Evolutionary conservation across 1,140 invertebrate genomes (phyloP).

Genomic region (Mactra quadrangularis): DNA sequence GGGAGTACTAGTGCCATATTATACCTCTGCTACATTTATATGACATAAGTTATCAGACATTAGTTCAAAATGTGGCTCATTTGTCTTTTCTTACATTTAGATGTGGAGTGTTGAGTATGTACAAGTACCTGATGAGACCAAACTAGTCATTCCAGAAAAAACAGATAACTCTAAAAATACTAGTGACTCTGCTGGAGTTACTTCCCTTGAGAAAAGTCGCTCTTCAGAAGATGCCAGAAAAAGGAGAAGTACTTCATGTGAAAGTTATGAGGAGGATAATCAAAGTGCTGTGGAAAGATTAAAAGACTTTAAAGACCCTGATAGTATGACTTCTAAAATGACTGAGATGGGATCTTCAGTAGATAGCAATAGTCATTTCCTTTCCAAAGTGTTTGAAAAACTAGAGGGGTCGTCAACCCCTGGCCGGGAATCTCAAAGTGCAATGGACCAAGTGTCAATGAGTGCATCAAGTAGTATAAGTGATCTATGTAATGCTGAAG

Average conservation of each 20-base stretch:
- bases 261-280: conserved; percentile 70
- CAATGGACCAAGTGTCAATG: conserved; percentile 63
- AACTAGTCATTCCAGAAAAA: conserved; percentile 61
- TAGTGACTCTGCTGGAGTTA: conserved; percentile 6
- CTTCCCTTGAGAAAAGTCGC: conserved; percentile 45
- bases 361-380: conserved; percentile 75
- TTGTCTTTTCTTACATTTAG: conserved; percentile 83
- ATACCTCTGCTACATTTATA: too few species aligned
- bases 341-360: conserved; percentile 79
- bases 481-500: conserved; percentile 71
- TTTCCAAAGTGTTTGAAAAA: conserved; percentile 52
- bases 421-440: conserved; percentile 55
- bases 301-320: conserved; percentile 79
- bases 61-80: too few species aligned
- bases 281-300: conserved; percentile 71
- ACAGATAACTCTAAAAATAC: conserved; percentile 43
- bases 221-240: conserved; percentile 61
- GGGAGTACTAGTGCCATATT: too few species aligned
- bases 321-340: conserved; percentile 72
- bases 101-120: conserved; percentile 99
- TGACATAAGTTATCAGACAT: too few species aligned
- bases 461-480: conserved; percentile 77
- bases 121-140: conserved; percentile 90
- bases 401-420: conserved; percentile 53
- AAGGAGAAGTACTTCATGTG: conserved; percentile 68